Evolutionary conservation across 2,797 vertebrate species (phyloP).

Genomic region (Lateolabrax maculatus): DNA sequence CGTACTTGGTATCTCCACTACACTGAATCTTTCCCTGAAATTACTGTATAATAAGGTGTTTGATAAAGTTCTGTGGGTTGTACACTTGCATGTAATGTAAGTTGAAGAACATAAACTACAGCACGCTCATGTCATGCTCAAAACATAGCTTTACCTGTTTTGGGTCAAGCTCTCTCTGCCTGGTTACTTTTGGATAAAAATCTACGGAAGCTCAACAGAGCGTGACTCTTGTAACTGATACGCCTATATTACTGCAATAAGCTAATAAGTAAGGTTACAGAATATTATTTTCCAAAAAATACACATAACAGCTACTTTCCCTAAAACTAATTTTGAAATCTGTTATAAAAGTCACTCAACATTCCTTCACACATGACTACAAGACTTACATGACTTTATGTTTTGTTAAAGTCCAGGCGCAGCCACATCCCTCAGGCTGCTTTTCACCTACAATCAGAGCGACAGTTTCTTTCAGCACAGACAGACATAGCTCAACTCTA

Average conservation of each 20-base stretch:
- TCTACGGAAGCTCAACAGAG: no score
- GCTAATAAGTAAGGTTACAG: neutral
- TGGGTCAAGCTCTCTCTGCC: neutral
- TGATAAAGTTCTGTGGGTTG: constrained; percentile 20
- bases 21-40: neutral
- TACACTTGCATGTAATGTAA: neutral
- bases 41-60: neutral
- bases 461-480: constrained; percentile 77
- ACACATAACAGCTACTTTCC: constrained; percentile 11
- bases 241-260: no score
- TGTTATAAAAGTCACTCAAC: constrained; percentile 41
- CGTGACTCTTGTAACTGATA: no score
- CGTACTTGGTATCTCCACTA: neutral
- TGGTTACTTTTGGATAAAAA: neutral
- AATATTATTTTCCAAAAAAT: neutral
- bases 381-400: constrained; percentile 57
- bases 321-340: constrained; percentile 40
- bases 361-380: constrained; percentile 47
- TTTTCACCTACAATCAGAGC: constrained; percentile 68
- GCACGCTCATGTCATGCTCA: neutral
- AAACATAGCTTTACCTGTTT: neutral
- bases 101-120: constrained; percentile 27
- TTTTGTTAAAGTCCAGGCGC: constrained; percentile 63
- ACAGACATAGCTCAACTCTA: constrained; percentile 85
- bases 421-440: constrained; percentile 67